Evolutionary conservation across 2,113 vertebrate species (phyloP).

Genomic region (Collichthys lucidus): DNA sequence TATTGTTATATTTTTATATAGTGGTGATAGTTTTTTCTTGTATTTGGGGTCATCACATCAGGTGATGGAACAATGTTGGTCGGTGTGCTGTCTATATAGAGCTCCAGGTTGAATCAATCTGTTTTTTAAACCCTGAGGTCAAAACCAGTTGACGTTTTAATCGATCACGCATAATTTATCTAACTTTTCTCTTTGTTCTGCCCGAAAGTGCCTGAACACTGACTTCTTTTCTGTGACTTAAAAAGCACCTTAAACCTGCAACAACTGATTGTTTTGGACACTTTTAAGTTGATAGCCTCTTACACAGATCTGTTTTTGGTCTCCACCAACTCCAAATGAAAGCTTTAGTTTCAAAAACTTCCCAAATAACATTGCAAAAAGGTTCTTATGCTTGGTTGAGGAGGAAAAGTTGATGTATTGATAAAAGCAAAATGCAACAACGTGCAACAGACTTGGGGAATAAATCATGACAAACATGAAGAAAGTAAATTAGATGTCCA

Average conservation of each 20-base stretch:
- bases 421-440: neutral
- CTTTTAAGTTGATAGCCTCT: too few relatives aligned
- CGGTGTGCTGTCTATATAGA: neutral
- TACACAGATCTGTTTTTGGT: too few relatives aligned
- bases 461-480: neutral
- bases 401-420: neutral
- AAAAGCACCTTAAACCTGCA: neutral
- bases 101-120: neutral
- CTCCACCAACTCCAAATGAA: too few relatives aligned
- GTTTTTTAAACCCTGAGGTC: too few relatives aligned
- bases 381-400: neutral
- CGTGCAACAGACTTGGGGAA: neutral
- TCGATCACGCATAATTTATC: neutral
- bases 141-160: neutral
- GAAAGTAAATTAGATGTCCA: neutral
- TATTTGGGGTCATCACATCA: neutral
- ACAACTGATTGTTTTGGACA: neutral
- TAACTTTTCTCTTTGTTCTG: constrained; percentile 1
- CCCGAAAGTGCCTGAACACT: neutral
- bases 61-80: neutral
- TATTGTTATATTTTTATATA: neutral
- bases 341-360: too few relatives aligned
- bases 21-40: neutral
- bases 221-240: neutral
- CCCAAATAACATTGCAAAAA: too few relatives aligned